A percentile compares a stretch with the other conserved stretches of the same genome.
These are phyloP conservation scores for Dolichopus griseipennis DNA, from an alignment of 2,888 invertebrate species.

Conservation along the genomic window DNA sequence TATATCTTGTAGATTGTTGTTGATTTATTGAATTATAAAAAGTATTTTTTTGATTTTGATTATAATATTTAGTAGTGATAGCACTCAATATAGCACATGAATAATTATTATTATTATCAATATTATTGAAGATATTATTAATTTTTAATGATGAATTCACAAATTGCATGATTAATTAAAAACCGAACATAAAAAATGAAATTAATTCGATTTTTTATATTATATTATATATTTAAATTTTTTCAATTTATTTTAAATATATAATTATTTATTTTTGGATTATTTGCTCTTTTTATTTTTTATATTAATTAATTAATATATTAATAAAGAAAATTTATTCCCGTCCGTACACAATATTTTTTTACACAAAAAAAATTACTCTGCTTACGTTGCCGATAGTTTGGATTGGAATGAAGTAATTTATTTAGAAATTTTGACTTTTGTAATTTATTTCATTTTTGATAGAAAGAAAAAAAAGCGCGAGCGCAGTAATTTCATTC, in stretches of 20 bases:
- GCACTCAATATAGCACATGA: conserved; percentile 4
- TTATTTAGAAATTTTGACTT: neutral
- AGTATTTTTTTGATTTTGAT: neutral
- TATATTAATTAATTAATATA: too few relatives aligned
- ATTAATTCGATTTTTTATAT: conserved; percentile 3
- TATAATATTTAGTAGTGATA: neutral
- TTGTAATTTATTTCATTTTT: neutral
- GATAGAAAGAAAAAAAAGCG: neutral
- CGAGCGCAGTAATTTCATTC: neutral
- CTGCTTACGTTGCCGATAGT: neutral
- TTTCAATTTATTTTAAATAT: too few relatives aligned
- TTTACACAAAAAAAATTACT: too few relatives aligned
- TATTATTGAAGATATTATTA: conserved; percentile 1
- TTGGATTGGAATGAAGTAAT: neutral
- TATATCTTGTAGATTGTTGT: conserved; percentile 20
- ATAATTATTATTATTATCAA: neutral
- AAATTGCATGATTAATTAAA: conserved; percentile 10
- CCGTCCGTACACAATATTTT: neutral
- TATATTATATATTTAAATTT: too few relatives aligned
- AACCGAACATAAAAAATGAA: conserved; percentile 6
- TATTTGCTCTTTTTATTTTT: too few relatives aligned
- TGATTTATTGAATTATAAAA: neutral
- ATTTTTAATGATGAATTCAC: conserved; percentile 5
- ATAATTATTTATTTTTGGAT: neutral
- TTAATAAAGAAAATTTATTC: neutral